These are phyloP conservation scores for Ciconia stormi DNA, from an alignment of 2,113 vertebrate species.

Conservation along the genomic window DNA sequence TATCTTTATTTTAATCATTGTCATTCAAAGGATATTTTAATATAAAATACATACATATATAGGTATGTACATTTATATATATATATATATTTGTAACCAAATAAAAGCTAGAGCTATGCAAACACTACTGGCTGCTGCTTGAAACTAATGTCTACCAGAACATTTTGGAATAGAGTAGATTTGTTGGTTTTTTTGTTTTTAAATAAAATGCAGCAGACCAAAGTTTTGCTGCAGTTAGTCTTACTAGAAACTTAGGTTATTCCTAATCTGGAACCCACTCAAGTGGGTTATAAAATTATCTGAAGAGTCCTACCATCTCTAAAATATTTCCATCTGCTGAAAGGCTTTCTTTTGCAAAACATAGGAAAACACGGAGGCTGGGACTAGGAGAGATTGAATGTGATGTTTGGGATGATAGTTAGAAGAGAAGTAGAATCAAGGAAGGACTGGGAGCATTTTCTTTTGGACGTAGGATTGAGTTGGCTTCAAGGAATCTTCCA, in stretches of 20 bases:
- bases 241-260: background rate
- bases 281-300: background rate
- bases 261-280: background rate
- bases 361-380: background rate
- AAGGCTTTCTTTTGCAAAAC: background rate
- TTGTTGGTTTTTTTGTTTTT: background rate
- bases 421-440: background rate
- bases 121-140: slow-evolving; percentile 38
- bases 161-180: background rate
- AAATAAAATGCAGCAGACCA: background rate
- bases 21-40: slow-evolving; percentile 16
- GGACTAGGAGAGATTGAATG: background rate
- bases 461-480: background rate
- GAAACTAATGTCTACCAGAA: background rate
- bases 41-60: background rate
- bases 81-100: slow-evolving; percentile 21
- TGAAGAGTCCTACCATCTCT: background rate
- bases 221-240: background rate
- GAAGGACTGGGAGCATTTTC: background rate
- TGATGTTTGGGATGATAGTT: background rate
- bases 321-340: background rate
- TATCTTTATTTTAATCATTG: background rate
- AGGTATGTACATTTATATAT: background rate
- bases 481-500: background rate
- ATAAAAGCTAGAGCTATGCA: slow-evolving; percentile 59